Evolutionary conservation across 2,888 invertebrate species (phyloP), one percentile per base, ranked within the genome.

Genomic region (Rhynchonema sp.): DNA sequence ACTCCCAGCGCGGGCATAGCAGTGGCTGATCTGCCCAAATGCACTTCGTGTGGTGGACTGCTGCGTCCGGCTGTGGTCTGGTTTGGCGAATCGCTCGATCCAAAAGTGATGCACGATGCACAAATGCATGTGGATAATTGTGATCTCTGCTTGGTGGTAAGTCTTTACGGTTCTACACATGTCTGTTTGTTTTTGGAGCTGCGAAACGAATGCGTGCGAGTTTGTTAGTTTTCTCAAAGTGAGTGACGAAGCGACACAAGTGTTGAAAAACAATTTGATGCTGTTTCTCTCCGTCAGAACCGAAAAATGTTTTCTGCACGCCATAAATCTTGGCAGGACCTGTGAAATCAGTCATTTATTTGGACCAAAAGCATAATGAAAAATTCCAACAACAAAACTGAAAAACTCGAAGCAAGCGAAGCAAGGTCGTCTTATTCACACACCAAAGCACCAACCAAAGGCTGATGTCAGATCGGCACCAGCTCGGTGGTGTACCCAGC

Each of bases 401-500:
- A n/a, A n/a, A n/a, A n/a, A n/a, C n/a, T n/a, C n/a, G n/a, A n/a
- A n/a, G n/a, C n/a, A n/a, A n/a, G n/a, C n/a, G n/a, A n/a, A n/a
- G n/a, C n/a, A n/a, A n/a, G n/a, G n/a, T n/a, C n/a, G n/a, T n/a
- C n/a, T n/a, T n/a, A n/a, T n/a, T n/a, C n/a, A n/a, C n/a, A n/a
- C n/a, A n/a, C n/a, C n/a, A 38, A 38, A 38, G 38, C 6, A 38
- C 38, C 6, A 38, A 38, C 38, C 38, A 38, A 38, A 13, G 6
- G 38, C 9, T 17, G 38, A 17, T 17, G 38, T 56, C 63, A 75
- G 75, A 72, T 88, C 56, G 88, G 89, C 3, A 88, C 87, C 22
- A 87, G 87, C 0, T 86, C 86, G 0, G 81, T 86, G 0, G 87
- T 88, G 1, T 87, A 87, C 73, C 88, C 87, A 0, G 87, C 87